Conservation (phyloP, 53 echinoderm and acorn worm species). For the Pentamera pediparva region DNA sequence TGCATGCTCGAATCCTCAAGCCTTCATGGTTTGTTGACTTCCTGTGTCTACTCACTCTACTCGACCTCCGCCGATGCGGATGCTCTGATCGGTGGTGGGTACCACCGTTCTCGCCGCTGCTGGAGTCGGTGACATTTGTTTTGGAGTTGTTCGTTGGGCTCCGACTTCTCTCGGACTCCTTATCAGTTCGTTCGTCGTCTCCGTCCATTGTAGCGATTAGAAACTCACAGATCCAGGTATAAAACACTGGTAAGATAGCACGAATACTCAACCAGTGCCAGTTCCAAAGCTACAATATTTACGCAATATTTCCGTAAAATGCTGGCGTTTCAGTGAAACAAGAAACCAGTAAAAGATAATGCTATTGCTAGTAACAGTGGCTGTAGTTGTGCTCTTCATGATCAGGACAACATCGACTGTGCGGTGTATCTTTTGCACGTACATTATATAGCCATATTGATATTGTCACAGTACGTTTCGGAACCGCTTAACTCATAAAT, state of each 20-base stretch:
- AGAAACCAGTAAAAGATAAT: constrained; percentile 42
- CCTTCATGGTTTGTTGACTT: neutral
- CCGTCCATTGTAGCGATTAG: constrained; percentile 65
- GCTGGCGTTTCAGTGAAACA: constrained; percentile 57
- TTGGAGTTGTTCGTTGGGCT: constrained; percentile 39
- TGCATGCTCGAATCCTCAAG: no score
- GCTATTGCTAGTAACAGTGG: neutral
- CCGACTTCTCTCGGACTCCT: constrained; percentile 59
- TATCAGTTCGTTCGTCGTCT: constrained; percentile 84
- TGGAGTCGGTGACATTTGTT: constrained; percentile 5
- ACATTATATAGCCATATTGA: neutral
- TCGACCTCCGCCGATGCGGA: neutral
- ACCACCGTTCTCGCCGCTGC: constrained; percentile 23
- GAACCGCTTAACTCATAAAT: neutral
- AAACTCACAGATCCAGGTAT: constrained; percentile 16
- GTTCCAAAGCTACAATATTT: constrained; percentile 82
- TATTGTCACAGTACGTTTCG: neutral
- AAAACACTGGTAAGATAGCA: constrained; percentile 6
- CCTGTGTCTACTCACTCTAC: constrained; percentile 10
- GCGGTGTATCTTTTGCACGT: neutral
- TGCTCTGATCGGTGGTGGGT: no score
- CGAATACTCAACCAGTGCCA: constrained; percentile 58
- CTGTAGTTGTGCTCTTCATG: neutral
- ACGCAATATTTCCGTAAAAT: constrained; percentile 68
- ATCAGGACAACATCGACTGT: neutral